These are phyloP conservation scores for Drosophila ananassae DNA, from an alignment of 1,140 invertebrate species.

Conservation along the genomic window DNA sequence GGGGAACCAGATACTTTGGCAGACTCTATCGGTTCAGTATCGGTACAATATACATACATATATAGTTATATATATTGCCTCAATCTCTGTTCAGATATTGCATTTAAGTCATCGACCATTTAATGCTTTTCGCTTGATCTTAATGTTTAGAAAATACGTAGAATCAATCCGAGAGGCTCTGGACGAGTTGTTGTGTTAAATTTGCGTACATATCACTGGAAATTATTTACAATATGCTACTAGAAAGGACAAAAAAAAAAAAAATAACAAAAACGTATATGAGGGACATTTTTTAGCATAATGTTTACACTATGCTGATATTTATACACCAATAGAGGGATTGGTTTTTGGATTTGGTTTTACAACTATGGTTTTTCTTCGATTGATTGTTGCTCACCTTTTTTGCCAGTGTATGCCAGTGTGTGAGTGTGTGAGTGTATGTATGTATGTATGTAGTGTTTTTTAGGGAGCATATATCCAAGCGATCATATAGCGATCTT, in stretches of 20 bases:
- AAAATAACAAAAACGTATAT: slow-evolving; percentile 6
- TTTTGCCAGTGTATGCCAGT: slow-evolving; percentile 29
- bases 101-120: slow-evolving; percentile 46
- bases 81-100: slow-evolving; percentile 35
- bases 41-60: background rate
- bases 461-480: slow-evolving; percentile 31
- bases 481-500: slow-evolving; percentile 31
- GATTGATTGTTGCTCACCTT: slow-evolving; percentile 55
- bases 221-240: slow-evolving; percentile 70
- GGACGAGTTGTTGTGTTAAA: slow-evolving; percentile 68
- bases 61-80: slow-evolving; percentile 18
- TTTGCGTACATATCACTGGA: slow-evolving; percentile 75
- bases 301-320: slow-evolving; percentile 44
- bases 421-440: slow-evolving; percentile 7
- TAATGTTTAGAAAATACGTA: slow-evolving; percentile 16
- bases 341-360: slow-evolving; percentile 55
- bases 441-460: slow-evolving; percentile 33
- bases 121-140: slow-evolving; percentile 42
- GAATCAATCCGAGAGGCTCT: slow-evolving; percentile 33
- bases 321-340: slow-evolving; percentile 39
- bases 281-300: slow-evolving; percentile 38
- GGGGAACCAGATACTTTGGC: background rate
- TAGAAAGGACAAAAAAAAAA: slow-evolving; percentile 9
- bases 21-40: background rate
- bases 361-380: slow-evolving; percentile 41